Evolutionary conservation across 1,140 invertebrate genomes (phyloP).

Genomic region (Nebria ingens): DNA sequence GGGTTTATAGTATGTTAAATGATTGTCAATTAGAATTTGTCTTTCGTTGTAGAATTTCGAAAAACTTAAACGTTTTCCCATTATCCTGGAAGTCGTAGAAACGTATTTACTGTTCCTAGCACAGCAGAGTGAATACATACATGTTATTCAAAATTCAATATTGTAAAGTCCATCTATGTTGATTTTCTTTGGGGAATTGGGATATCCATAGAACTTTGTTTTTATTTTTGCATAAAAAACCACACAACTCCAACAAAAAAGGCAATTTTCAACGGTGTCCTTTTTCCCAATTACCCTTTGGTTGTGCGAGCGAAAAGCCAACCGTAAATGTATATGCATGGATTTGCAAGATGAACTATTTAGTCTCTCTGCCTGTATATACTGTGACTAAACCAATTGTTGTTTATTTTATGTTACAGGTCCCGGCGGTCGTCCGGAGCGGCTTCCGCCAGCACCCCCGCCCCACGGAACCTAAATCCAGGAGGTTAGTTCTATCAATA

Average conservation of each 20-base stretch:
- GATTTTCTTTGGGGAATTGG: neutral
- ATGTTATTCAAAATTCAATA: too few relatives aligned
- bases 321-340: neutral
- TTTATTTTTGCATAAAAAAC: too few relatives aligned
- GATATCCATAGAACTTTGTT: neutral
- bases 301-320: too few relatives aligned
- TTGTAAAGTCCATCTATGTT: neutral
- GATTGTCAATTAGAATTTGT: too few relatives aligned
- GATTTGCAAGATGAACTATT: neutral
- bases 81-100: too few relatives aligned
- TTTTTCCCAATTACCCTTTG: too few relatives aligned
- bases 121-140: too few relatives aligned
- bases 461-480: constrained; percentile 57
- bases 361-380: neutral
- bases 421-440: constrained; percentile 64
- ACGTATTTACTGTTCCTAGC: too few relatives aligned
- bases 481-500: constrained; percentile 48
- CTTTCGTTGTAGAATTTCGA: too few relatives aligned
- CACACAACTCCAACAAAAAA: too few relatives aligned
- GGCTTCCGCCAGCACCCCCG: constrained; percentile 55
- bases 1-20: too few relatives aligned
- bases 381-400: neutral
- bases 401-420: constrained; percentile 36
- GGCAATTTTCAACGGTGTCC: neutral
- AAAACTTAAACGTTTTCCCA: too few relatives aligned